Evolutionary conservation across 2,888 invertebrate species (phyloP).

Genomic region (Tachystola acroxantha): DNA sequence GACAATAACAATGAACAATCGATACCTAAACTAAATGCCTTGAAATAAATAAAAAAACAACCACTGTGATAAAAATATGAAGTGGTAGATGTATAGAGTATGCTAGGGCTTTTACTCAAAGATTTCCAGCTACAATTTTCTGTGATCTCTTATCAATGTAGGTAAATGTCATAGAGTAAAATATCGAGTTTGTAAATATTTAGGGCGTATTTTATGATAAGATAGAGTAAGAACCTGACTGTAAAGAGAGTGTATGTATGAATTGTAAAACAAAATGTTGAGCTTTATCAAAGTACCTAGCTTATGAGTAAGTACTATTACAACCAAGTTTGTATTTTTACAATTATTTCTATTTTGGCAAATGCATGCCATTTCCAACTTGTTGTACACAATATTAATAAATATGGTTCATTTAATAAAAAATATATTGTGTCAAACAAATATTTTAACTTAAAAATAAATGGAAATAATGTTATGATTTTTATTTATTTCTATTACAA

Average conservation of each 20-base stretch:
- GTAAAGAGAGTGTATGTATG: slow-evolving; percentile 75
- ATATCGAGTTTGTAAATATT: slow-evolving; percentile 68
- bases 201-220: slow-evolving; percentile 31
- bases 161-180: slow-evolving; percentile 67
- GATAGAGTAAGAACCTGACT: slow-evolving; percentile 61
- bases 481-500: too few relatives aligned
- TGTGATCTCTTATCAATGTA: slow-evolving; percentile 79
- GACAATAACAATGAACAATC: slow-evolving; percentile 57
- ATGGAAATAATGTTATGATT: slow-evolving; percentile 57
- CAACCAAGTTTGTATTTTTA: slow-evolving; percentile 75
- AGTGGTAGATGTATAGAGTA: slow-evolving; percentile 69
- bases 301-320: slow-evolving; percentile 58
- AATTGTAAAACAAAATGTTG: slow-evolving; percentile 76
- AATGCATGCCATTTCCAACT: slow-evolving; percentile 55
- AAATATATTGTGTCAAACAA: slow-evolving; percentile 61
- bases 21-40: slow-evolving; percentile 55
- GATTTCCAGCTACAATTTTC: slow-evolving; percentile 80
- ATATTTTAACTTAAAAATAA: slow-evolving; percentile 71
- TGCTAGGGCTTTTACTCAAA: slow-evolving; percentile 71
- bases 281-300: slow-evolving; percentile 78
- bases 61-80: slow-evolving; percentile 72
- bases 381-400: slow-evolving; percentile 58
- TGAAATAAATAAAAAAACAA: slow-evolving; percentile 53
- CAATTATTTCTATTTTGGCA: slow-evolving; percentile 67
- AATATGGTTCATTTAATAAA: slow-evolving; percentile 46